Evolutionary conservation across 2,113 vertebrate genomes (phyloP).

Genomic region (Ageneiosus marmoratus): DNA sequence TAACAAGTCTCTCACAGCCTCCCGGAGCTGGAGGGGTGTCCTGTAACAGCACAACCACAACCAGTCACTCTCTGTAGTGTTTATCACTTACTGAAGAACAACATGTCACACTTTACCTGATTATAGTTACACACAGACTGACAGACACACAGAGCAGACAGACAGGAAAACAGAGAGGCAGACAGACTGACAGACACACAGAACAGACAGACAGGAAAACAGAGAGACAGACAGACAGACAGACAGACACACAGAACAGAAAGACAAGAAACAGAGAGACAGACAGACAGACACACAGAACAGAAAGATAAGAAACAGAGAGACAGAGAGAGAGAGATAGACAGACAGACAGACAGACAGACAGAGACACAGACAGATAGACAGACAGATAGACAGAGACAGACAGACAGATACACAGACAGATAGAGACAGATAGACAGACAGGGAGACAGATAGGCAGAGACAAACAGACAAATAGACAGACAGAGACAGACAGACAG

Average conservation of each 20-base stretch:
- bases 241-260: not conserved
- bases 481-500: not conserved
- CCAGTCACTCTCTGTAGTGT: too few species aligned
- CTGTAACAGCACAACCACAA: too few species aligned
- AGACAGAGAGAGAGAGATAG: not conserved
- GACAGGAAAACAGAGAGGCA: not conserved
- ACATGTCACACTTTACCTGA: too few species aligned
- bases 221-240: not conserved
- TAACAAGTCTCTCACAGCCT: too few species aligned
- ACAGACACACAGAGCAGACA: not conserved
- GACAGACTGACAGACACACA: not conserved
- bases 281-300: not conserved
- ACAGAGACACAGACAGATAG: too few species aligned
- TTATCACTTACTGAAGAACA: too few species aligned
- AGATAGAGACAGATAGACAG: not conserved
- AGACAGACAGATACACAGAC: not conserved
- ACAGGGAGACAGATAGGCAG: not conserved
- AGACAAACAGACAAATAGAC: not conserved
- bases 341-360: not conserved
- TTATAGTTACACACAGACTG: not conserved
- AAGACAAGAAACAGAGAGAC: not conserved
- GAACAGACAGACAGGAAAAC: not conserved
- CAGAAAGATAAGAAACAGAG: not conserved
- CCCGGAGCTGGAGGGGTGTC: too few species aligned
- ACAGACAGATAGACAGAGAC: not conserved